Base-by-base conservation (phyloP, 2,888 invertebrate species). In the Brassicogethes aeneus region DNA sequence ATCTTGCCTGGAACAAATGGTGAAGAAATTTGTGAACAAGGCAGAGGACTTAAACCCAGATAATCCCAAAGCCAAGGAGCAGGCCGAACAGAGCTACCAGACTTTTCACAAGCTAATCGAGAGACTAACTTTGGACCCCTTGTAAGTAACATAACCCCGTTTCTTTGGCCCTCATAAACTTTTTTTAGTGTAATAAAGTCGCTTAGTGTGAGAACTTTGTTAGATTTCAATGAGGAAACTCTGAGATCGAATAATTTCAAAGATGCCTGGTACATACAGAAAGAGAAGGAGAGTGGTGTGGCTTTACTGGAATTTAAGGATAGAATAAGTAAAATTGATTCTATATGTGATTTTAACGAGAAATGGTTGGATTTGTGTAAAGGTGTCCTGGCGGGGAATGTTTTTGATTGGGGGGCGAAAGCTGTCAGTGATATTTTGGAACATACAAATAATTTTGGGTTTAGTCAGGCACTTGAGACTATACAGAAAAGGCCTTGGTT, bases 371-470 rank as follows among this genome's bases (percentile, higher is more conserved):
- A 82, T 59, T 59, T 83, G 31, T 74, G 77, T 45, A 72, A 72
- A 53, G 83, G 83, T 31, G 73, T 82, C n/a, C 64, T 83, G 51
- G 82, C 82, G 57, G 80, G 95, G 15, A 97, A 97, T 67, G 91
- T 96, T 71, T 96, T 96, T 71, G 96, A 97, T 68, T 95, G 94
- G 92, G 96, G 96, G 39, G 94, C 96, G 2, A 84, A 86, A 66
- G 92, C 91, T 60, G 87, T 93, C 2, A 82, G 86, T 13, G 77
- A 79, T 53, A 80, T 95, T 48, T 75, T 96, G 71, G 86, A 92
- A 65, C 74, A 74, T 16, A 74, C 79, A 16, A 52, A 54, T 15
- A 72, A 73, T 50, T 88, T 94, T 70, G 87, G 87, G 36, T 81
- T 96, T 47, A 72, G 79, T 53, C 83, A 91, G 61, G 95, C 95